Base-by-base conservation (phyloP, 2,888 invertebrate species). In the Julus scandinavius region DNA sequence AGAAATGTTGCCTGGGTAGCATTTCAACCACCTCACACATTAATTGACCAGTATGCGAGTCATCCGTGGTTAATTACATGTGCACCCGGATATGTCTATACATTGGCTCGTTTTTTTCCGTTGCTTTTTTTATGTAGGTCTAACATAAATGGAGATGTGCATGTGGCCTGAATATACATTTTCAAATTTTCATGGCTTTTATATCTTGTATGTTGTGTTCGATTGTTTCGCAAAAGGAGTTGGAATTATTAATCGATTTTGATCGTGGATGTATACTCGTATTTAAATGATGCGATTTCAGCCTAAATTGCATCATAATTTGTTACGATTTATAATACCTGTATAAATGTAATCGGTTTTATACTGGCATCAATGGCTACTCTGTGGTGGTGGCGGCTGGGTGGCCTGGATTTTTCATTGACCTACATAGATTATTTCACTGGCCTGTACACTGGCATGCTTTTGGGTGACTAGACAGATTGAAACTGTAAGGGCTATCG, bases 31-130 rank as follows among this genome's bases (percentile, higher is more conserved):
- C 29, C 29, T 7, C 5, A 20, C n/a, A 20, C n/a, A 63, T 63
- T 58, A 63, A 63, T 63, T 63, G 63, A 20, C 20, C 63, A 29
- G 20, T 63, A 63, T 63, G 63, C 63, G 63, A 63, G 63, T 63
- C 63, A 63, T 63, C 63, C 63, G 63, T 63, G 63, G 63, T 63
- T 63, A 63, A 63, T 63, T 63, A 20, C 63, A 63, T 50, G 5
- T 17, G 63, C 63, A 20, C 63, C 63, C 63, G 63, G 63, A 63
- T 63, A 17, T 63, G 63, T 20, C 63, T 63, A 7, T 15, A 20
- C 17, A 58, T 58, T 17, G 13, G 58, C 58, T 58, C 58, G 58
- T 17, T 17, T 20, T n/a, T 63, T 63, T 63, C 29, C 29, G 29
- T 29, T 29, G 29, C 29, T 63, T 13, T 63, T 63, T 63, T 63